These are phyloP conservation scores for Himalopsyche phryganea DNA, from an alignment of 1,140 invertebrate genomes.

Conservation along the genomic window DNA sequence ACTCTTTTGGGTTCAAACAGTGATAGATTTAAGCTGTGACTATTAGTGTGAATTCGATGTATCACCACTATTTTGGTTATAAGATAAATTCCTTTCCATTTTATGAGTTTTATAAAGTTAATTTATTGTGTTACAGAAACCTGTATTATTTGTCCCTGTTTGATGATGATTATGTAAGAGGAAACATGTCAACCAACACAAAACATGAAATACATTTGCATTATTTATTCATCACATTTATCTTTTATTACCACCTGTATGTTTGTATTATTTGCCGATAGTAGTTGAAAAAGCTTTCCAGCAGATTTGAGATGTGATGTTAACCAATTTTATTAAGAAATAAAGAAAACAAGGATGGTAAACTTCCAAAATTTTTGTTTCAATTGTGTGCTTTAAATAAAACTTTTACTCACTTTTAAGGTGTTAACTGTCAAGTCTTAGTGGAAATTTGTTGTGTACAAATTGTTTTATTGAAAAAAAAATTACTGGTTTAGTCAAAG, in stretches of 20 bases:
- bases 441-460: too few relatives aligned
- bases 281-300: too few relatives aligned
- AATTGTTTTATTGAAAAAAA: too few relatives aligned
- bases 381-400: too few relatives aligned
- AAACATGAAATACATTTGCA: slow-evolving; percentile 33
- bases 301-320: too few relatives aligned
- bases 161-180: slow-evolving; percentile 26
- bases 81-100: slow-evolving; percentile 31
- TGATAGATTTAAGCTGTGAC: slow-evolving; percentile 34
- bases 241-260: not conserved
- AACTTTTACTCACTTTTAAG: too few relatives aligned
- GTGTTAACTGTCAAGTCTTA: too few relatives aligned
- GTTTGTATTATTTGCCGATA: too few relatives aligned
- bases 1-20: slow-evolving; percentile 30
- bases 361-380: not conserved
- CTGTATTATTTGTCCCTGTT: slow-evolving; percentile 31
- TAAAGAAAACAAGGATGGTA: not conserved
- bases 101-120: slow-evolving; percentile 32
- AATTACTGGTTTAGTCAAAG: too few relatives aligned
- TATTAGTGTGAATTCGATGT: slow-evolving; percentile 35
- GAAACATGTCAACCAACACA: not conserved
- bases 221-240: slow-evolving; percentile 31
- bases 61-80: slow-evolving; percentile 28
- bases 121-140: slow-evolving; percentile 32
- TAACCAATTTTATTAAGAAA: too few relatives aligned